Evolutionary conservation across 2,797 vertebrate genomes (phyloP).

Genomic region (Lepilemur septentrionalis): DNA sequence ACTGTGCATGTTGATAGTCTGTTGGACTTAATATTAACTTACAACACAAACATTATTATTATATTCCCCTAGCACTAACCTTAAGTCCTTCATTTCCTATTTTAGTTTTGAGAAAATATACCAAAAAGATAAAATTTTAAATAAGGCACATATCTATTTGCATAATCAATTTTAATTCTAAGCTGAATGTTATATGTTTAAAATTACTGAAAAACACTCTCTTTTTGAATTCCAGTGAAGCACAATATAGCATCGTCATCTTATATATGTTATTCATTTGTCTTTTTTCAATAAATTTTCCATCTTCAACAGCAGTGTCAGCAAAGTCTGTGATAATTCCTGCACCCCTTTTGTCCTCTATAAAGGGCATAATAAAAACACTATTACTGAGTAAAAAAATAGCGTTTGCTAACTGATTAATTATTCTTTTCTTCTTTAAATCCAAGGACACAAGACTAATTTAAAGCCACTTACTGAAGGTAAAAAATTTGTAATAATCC

Average conservation of each 20-base stretch:
- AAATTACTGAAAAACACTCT: background rate
- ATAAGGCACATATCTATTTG: background rate
- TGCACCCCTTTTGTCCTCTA: background rate
- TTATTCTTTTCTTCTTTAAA: constrained; percentile 18
- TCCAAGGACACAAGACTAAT: background rate
- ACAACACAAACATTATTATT: background rate
- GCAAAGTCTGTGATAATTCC: background rate
- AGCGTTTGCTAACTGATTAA: background rate
- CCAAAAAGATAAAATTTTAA: constrained; percentile 24
- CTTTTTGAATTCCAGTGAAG: constrained; percentile 8
- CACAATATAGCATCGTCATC: background rate
- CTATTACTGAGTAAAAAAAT: background rate
- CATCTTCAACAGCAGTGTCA: background rate
- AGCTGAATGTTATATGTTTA: background rate
- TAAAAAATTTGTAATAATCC: background rate
- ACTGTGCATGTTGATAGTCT: background rate
- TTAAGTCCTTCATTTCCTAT: background rate
- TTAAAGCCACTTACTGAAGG: background rate
- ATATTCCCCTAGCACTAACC: background rate
- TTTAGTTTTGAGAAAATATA: constrained; percentile 34
- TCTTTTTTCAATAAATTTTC: background rate
- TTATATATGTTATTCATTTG: background rate
- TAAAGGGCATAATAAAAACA: background rate
- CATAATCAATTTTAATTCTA: background rate
- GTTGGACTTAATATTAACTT: background rate